phyloP scores from a whole-genome alignment of 2,888 invertebrate species.

The Carcina quercana region DNA sequence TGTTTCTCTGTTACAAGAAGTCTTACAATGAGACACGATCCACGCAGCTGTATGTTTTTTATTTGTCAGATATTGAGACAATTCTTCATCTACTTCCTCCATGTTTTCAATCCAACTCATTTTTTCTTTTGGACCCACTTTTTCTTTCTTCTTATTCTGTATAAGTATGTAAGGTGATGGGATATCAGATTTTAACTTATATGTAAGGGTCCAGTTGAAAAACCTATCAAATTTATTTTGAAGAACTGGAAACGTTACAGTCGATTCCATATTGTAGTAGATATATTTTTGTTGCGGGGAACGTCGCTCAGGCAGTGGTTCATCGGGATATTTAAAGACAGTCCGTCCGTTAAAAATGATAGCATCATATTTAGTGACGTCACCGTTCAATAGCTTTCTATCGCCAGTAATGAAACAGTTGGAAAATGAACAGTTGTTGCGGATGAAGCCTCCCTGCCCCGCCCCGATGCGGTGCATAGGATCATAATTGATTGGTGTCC shows the following conservation, averaged over 20 bases:
- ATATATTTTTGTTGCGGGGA: slow-evolving; percentile 50
- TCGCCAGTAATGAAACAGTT: slow-evolving; percentile 51
- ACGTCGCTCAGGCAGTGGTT: slow-evolving; percentile 31
- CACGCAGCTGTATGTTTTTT: slow-evolving; percentile 58
- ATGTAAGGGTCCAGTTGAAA: slow-evolving; percentile 63
- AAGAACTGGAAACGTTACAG: slow-evolving; percentile 52
- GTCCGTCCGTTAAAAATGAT: slow-evolving; percentile 53
- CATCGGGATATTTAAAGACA: slow-evolving; percentile 16
- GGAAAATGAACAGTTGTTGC: slow-evolving; percentile 41
- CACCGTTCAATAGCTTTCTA: slow-evolving; percentile 32
- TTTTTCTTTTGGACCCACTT: slow-evolving; percentile 42
- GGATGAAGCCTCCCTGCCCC: slow-evolving; percentile 45
- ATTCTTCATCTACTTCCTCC: slow-evolving; percentile 29
- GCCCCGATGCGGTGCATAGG: slow-evolving; percentile 41
- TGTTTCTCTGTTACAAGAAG: slow-evolving; percentile 34
- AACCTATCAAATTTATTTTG: slow-evolving; percentile 37
- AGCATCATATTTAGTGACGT: slow-evolving; percentile 44
- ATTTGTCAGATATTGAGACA: slow-evolving; percentile 27
- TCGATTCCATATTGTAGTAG: slow-evolving; percentile 54
- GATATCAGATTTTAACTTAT: slow-evolving; percentile 55
- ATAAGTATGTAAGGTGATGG: slow-evolving; percentile 45
- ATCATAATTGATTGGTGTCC: slow-evolving; percentile 38
- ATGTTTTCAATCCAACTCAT: slow-evolving; percentile 32
- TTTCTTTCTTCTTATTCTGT: slow-evolving; percentile 30
- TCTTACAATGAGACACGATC: slow-evolving; percentile 55